A percentile compares a stretch with the other conserved stretches of the same genome.
Evolutionary conservation across 2,888 invertebrate species (phyloP).

Genomic region (Ptilodon capucinus): DNA sequence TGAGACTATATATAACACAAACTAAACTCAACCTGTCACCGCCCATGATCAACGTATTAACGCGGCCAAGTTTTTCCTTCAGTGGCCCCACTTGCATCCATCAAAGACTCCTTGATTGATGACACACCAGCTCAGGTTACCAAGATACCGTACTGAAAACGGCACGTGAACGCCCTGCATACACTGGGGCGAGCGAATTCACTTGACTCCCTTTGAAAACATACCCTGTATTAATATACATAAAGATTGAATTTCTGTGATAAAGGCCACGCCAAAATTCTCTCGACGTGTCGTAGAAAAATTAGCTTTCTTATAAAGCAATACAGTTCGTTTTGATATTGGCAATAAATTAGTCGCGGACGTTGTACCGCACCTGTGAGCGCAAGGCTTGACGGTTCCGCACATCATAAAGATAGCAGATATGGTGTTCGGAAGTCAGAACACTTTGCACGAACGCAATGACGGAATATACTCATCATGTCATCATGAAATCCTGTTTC

Average conservation of each 20-base stretch:
- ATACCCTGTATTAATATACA: too few relatives aligned
- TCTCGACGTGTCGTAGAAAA: too few relatives aligned
- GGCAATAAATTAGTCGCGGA: too few relatives aligned
- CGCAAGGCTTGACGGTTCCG: neutral
- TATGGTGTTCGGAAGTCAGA: constrained; percentile 6
- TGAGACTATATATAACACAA: neutral
- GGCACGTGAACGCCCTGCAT: too few relatives aligned
- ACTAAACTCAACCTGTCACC: neutral
- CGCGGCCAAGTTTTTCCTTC: neutral
- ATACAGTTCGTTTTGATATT: too few relatives aligned
- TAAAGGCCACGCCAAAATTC: too few relatives aligned
- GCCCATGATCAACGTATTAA: constrained; percentile 7
- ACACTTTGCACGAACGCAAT: neutral
- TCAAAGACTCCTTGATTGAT: constrained; percentile 28
- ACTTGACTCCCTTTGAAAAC: too few relatives aligned
- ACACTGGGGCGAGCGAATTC: too few relatives aligned
- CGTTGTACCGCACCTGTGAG: too few relatives aligned
- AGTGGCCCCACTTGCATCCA: constrained; percentile 19
- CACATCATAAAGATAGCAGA: constrained; percentile 15
- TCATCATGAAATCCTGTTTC: neutral
- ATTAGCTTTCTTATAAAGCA: too few relatives aligned
- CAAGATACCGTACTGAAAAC: neutral
- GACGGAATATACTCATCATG: neutral
- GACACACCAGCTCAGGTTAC: constrained; percentile 3
- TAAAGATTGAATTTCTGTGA: too few relatives aligned